Conservation (phyloP, 53 echinoderm and acorn worm species). For the Hippasteria phrygiana region DNA sequence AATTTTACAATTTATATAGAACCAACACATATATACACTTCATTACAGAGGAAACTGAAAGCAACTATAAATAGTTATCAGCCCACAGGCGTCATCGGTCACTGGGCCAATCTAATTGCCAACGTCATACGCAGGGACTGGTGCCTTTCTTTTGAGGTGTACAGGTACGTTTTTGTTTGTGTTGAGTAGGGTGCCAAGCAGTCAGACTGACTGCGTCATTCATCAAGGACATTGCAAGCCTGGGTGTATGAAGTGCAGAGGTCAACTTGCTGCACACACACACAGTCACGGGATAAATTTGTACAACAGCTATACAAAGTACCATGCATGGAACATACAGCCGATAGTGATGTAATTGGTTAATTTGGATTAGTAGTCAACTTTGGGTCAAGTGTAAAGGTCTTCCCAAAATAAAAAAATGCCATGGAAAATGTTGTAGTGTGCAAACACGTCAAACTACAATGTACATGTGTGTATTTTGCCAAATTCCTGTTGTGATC, state of each 20-base stretch:
- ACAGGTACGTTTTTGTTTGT: background rate
- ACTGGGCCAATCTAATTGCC: background rate
- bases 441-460: no score
- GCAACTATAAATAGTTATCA: background rate
- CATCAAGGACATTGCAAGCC: background rate
- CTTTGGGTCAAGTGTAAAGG: no score
- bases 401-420: no score
- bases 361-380: no score
- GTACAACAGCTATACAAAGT: background rate
- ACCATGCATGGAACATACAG: no score
- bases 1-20: background rate
- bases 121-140: background rate
- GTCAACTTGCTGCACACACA: no score
- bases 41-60: background rate
- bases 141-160: background rate
- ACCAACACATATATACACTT: background rate
- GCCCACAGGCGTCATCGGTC: background rate
- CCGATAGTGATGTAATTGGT: no score
- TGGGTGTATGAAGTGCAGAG: no score
- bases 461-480: no score
- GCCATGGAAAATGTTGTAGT: no score
- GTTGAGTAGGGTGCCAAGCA: background rate
- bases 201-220: background rate
- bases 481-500: no score
- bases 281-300: constrained; percentile 2